Base-by-base conservation (phyloP, 1,140 invertebrate species). In the Eueides isabella region DNA sequence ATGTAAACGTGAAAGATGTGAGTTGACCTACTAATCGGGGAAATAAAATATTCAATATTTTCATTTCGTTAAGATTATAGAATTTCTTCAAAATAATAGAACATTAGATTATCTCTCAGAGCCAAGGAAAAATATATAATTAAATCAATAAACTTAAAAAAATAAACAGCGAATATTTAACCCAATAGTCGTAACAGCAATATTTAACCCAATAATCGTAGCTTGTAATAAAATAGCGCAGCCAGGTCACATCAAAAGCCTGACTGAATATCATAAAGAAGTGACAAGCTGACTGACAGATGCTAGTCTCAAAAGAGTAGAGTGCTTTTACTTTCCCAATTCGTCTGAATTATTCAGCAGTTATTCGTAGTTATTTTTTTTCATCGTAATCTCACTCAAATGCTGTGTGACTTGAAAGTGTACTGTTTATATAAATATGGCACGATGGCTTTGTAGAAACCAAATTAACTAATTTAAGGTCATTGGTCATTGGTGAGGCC, bases 241-340 rank as follows among this genome's bases (percentile, higher is more conserved):
- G 48, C 48, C 48, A 55, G 48, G 48, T 55, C 23, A 9, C 48
- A 55, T 55, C 48, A 55, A 55, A 26, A 55, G 23, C 23, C 48
- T 55, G 9, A 26, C 19, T 5, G 23, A 26, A 55, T 78, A 81
- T 80, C 82, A 83, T 81, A 82, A 35, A 75, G 85, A 87, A 87
- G 84, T 87, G 85, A 85, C 85, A 87, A 80, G 14, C 69, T 62
- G 81, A 87, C 74, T 79, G 85, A 87, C 80, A 84, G 84, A 78
- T 77, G 72, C 78, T 75, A 79, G 76, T 79, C 77, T 65, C 72
- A 75, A 72, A 75, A 75, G 73, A 74, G 72, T 77, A 76, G 75
- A 82, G 77, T 75, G 81, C 81, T 82, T 84, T 87, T 83, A 85
- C 84, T 87, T 83, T 80, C 75, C 63, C 44, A 80, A 85, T 80